phyloP scores from a whole-genome alignment of 2,888 invertebrate species.

The Sinohyriopsis cumingii region DNA sequence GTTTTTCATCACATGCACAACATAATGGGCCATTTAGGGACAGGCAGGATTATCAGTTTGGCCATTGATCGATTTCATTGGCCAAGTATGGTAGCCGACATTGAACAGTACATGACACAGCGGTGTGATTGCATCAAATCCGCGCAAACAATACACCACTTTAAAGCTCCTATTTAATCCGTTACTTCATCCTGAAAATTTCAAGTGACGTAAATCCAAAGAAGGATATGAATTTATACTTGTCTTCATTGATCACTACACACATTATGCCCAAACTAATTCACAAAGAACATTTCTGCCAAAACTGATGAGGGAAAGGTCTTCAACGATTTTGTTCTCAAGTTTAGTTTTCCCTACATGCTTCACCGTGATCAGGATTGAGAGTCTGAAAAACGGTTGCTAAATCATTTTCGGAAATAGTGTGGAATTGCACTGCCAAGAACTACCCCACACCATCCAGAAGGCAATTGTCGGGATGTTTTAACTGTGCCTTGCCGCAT shows the following conservation, averaged over 20 bases:
- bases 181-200: conserved; percentile 17
- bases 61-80: conserved; percentile 20
- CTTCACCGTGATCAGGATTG: conserved; percentile 19
- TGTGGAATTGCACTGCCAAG: conserved; percentile 9
- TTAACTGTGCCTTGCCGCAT: conserved; percentile 15
- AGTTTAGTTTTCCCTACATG: conserved; percentile 10
- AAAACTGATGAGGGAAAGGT: conserved; percentile 14
- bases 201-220: conserved; percentile 20
- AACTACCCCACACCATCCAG: conserved; percentile 21
- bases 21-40: conserved; percentile 18
- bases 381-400: conserved; percentile 14
- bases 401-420: conserved; percentile 1
- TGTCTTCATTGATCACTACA: conserved; percentile 18
- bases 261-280: conserved; percentile 13
- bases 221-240: conserved; percentile 15
- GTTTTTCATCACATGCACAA: conserved; percentile 16
- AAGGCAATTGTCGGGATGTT: conserved; percentile 13
- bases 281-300: conserved; percentile 17
- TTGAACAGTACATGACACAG: conserved; percentile 11
- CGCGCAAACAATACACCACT: conserved; percentile 3
- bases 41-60: conserved; percentile 12
- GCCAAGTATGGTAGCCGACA: conserved; percentile 22
- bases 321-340: conserved; percentile 14
- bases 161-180: conserved; percentile 4
- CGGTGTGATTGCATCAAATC: conserved; percentile 15